Base-by-base conservation (phyloP, 1,140 invertebrate species). In the Caenorhabditis inopinata region DNA sequence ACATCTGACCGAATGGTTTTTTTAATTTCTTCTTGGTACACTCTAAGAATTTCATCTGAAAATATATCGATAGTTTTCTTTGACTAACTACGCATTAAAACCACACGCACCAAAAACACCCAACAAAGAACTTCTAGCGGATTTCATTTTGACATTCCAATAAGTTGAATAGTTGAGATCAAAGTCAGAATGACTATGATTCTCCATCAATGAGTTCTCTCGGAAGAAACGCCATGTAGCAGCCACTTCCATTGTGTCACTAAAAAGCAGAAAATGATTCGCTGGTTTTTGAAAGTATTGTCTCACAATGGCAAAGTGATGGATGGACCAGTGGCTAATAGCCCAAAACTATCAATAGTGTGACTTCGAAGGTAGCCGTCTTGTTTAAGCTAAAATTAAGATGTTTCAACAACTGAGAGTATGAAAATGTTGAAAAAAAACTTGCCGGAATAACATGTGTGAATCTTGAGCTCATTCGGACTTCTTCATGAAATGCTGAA, bases 111-210 rank as follows among this genome's bases (percentile, higher is more conserved):
- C 58, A 38, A 68, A 38, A 6, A 68, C 58, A 38, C 58, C 58
- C 2, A 68, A 18, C 16, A 68, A 14, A 2, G 58, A 68, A 21
- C 16, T 38, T 42, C 38, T 38, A 0, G 58, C 38, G 1, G 58
- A 68, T 21, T 38, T 68, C 32, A 68, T 68, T n/a, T 68, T 68
- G 58, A 68, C 32, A 68, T 12, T 68, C 58, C 58, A 68, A 11
- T 68, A 16, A 5, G 32, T 38, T 1, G 58, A 18, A n/a, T 42
- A 42, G n/a, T 68, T 68, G 58, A 68, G 35, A 6, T 68, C 32
- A 14, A 68, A 68, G 18, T 68, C 58, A 0, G 58, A 42, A 21
- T 68, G 58, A 21, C n/a, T 25, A 29, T 42, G n/a, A 18, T 68
- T 23, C 32, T 68, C 58, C 5, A 32, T 68, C n/a, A 42, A 38